Evolutionary conservation across 1,140 invertebrate genomes (phyloP).

Genomic region (Temnothorax longispinosus): DNA sequence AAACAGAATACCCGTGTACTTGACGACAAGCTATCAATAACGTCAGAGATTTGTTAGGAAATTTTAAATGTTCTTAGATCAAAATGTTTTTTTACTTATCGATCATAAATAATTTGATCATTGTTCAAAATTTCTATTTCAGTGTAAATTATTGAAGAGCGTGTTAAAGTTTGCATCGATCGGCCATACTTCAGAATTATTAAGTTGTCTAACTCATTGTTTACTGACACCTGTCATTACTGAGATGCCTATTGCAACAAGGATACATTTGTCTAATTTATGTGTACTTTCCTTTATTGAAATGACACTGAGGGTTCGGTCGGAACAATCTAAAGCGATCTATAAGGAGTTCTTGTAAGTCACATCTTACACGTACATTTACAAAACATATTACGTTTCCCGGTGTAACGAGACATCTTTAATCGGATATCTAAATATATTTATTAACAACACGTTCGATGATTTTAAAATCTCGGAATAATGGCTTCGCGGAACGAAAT

Average conservation of each 20-base stretch:
- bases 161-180: slow-evolving; percentile 91
- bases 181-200: slow-evolving; percentile 90
- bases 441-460: background rate
- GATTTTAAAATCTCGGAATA: background rate
- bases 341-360: slow-evolving; percentile 87
- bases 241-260: slow-evolving; percentile 88
- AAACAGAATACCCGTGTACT: too few relatives aligned
- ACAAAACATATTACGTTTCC: slow-evolving; percentile 7
- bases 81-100: too few relatives aligned
- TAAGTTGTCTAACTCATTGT: slow-evolving; percentile 88
- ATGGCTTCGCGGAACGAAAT: background rate
- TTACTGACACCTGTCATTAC: slow-evolving; percentile 85
- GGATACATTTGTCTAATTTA: slow-evolving; percentile 90
- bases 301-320: slow-evolving; percentile 85
- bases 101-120: too few relatives aligned
- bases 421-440: background rate
- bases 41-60: too few relatives aligned
- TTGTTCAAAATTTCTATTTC: slow-evolving; percentile 65
- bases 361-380: background rate
- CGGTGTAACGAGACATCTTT: background rate
- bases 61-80: too few relatives aligned
- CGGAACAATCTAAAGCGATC: slow-evolving; percentile 79
- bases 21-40: too few relatives aligned
- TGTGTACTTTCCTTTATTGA: slow-evolving; percentile 90
- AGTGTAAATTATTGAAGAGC: slow-evolving; percentile 89